Conservation (phyloP, 2,888 invertebrate genomes). For the Melinaea menophilus region DNA sequence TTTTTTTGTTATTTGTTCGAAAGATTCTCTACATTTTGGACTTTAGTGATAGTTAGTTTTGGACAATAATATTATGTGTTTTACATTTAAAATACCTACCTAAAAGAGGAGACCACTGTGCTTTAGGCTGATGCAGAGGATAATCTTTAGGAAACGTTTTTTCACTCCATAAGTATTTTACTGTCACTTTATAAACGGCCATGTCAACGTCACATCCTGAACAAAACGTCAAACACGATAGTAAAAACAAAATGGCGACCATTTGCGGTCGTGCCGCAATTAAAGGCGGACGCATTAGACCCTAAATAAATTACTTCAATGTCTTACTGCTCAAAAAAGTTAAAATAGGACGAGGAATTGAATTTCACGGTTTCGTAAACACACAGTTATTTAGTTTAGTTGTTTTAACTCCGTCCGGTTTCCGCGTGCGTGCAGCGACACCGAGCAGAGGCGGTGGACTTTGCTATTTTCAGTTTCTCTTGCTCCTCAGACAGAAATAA, state of each 20-base stretch:
- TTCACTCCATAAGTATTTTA: conserved; percentile 92
- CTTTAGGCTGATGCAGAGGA: conserved; percentile 92
- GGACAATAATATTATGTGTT: too few relatives aligned
- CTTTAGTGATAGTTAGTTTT: too few relatives aligned
- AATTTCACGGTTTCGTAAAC: conserved; percentile 36
- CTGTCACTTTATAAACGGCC: conserved; percentile 90
- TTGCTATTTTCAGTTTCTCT: conserved; percentile 71
- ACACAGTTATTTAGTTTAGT: conserved; percentile 34
- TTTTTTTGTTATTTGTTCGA: neutral
- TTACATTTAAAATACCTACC: conserved; percentile 79
- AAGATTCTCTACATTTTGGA: neutral
- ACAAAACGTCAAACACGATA: conserved; percentile 36
- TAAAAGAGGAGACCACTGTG: conserved; percentile 94
- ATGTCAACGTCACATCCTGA: conserved; percentile 84
- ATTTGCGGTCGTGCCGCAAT: conserved; percentile 51
- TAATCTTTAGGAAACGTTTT: conserved; percentile 94
- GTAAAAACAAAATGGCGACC: conserved; percentile 65
- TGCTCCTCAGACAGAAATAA: conserved; percentile 67
- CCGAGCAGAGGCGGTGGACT: conserved; percentile 62
- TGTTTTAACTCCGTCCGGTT: conserved; percentile 37
- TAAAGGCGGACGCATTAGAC: conserved; percentile 39
- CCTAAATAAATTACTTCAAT: conserved; percentile 13
- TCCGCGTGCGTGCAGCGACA: conserved; percentile 60
- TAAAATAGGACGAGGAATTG: conserved; percentile 21
- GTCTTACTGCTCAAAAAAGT: conserved; percentile 18